Evolutionary conservation across 2,797 vertebrate genomes (phyloP).

Genomic region (Phrynocephalus forsythii): DNA sequence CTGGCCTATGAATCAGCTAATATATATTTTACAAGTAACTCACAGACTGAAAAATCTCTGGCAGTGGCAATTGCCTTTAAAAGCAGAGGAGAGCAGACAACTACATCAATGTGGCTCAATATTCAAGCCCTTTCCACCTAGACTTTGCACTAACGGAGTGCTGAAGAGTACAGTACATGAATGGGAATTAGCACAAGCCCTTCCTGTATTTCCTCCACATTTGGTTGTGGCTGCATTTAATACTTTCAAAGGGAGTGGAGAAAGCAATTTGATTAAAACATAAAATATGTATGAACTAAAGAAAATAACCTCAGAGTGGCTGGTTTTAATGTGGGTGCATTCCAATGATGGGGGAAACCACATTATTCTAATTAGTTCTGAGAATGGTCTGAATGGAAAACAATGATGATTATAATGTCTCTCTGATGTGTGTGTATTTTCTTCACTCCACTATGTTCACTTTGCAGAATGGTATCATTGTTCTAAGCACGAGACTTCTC

Average conservation of each 20-base stretch:
- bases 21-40: too few species aligned
- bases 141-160: not conserved
- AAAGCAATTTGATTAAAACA: conserved; percentile 20
- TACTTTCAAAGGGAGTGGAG: not conserved
- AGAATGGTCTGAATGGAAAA: not conserved
- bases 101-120: too few species aligned
- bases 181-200: not conserved
- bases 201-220: not conserved
- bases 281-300: conserved; percentile 6
- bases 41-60: too few species aligned
- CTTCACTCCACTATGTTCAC: not conserved
- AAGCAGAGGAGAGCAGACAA: not conserved
- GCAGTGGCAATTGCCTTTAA: not conserved
- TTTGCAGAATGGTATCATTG: not conserved
- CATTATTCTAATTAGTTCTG: too few species aligned
- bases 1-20: too few species aligned
- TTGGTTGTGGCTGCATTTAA: not conserved
- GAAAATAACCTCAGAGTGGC: not conserved
- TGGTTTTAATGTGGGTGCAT: not conserved
- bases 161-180: not conserved
- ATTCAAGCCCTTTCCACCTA: not conserved
- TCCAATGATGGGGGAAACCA: not conserved
- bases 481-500: not conserved
- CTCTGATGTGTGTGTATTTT: too few species aligned
- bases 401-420: not conserved